phyloP scores from a whole-genome alignment of 1,140 invertebrate genomes.

The Paraescarpia echinospica region DNA sequence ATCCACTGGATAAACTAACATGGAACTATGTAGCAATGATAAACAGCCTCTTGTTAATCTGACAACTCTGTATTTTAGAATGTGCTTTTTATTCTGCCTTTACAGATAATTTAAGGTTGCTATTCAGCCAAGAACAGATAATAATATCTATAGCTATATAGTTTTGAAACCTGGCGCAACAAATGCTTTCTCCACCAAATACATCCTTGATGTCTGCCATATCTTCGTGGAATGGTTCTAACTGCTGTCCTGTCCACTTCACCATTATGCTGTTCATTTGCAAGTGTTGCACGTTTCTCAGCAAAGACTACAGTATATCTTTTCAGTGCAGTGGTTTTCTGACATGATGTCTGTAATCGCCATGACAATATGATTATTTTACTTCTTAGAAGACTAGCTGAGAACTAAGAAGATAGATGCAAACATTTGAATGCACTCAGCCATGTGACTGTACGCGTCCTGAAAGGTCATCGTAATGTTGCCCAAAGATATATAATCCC shows the following conservation, averaged over 20 bases:
- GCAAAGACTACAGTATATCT: constrained; percentile 5
- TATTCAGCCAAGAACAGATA: too few relatives aligned
- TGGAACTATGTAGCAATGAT: not conserved
- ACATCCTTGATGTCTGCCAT: too few relatives aligned
- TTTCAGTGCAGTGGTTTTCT: not conserved
- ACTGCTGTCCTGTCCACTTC: too few relatives aligned
- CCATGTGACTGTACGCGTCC: not conserved
- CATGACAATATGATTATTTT: not conserved
- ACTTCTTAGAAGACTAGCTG: not conserved
- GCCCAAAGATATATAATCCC: too few relatives aligned
- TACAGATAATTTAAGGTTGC: too few relatives aligned
- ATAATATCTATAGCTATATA: too few relatives aligned
- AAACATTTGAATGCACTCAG: not conserved
- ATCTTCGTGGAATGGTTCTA: too few relatives aligned
- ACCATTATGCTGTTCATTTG: not conserved
- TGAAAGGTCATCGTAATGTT: not conserved
- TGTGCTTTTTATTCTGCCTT: too few relatives aligned
- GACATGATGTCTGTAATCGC: not conserved
- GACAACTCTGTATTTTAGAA: not conserved
- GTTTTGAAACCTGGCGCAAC: too few relatives aligned
- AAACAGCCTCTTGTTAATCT: not conserved
- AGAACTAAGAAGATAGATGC: not conserved
- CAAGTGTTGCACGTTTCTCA: not conserved
- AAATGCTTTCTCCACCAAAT: too few relatives aligned
- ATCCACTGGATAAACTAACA: not conserved